Base-by-base conservation (phyloP, 1,140 invertebrate genomes). In the Asbolus verrucosus region DNA sequence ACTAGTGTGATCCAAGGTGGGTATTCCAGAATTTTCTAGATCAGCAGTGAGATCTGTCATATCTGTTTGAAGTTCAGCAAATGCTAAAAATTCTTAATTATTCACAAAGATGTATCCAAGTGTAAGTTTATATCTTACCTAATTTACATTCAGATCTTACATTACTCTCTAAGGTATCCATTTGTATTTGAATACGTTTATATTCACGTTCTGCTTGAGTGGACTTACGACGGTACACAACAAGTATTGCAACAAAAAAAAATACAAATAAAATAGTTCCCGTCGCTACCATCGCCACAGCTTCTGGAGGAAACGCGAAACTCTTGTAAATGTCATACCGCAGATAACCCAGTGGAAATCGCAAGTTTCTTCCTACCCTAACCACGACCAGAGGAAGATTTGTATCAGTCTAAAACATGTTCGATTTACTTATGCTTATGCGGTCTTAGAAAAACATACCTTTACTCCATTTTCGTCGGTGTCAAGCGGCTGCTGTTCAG, bases 101-200 rank as follows among this genome's bases (percentile, higher is more conserved):
- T 65, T 65, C 33, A 65, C 14, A 24, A 65, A 41, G 8, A 36
- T 38, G 46, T 54, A 67, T 18, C 27, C 18, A 63, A 39, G 19
- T 24, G 67, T 54, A 65, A 31, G 24, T 14, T 60, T 38, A 5
- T 41, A 65, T 31, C 67, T 79, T 80, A 91, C 90, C 88, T 85
- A 97, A 92, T 84, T 98, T 98, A 81, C 97, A 99, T 82, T 99
- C 98, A 75, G 96, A 93, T 46, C 97, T 87, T 0, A 99, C 97
- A 81, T 98, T 98, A 78, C 95, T 97, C 81, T 99, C 97, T 38
- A 99, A 84, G n/a, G 96, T 98, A 75, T 99, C 97, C 94, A 99
- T 98, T 83, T 99, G 97, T 75, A 98, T 96, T 83, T 99, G 97
- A 80, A 99, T 98, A 21, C 97, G 88, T 81, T 97, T 97, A 81